Percentiles rank a stretch among this genome's conserved stretches.
Conservation (phyloP, 1,140 invertebrate genomes). For the Dufourea novaeangliae region DNA sequence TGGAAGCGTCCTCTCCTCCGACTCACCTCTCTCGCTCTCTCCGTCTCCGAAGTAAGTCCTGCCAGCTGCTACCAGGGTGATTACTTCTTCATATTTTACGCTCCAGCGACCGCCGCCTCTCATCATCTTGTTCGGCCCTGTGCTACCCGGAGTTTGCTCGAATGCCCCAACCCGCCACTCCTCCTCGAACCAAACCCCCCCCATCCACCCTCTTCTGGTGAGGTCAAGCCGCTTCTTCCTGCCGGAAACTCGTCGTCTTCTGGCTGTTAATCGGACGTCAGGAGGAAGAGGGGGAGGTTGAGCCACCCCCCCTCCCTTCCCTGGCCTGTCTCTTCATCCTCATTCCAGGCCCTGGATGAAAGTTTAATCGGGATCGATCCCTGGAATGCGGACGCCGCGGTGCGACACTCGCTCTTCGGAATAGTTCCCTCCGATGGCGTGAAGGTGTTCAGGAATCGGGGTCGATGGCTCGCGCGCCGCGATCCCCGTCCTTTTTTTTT, state of each 20-base stretch:
- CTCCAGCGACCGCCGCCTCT: slow-evolving; percentile 40
- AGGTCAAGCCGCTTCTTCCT: slow-evolving; percentile 28
- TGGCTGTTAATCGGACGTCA: slow-evolving; percentile 22
- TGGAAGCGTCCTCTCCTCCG: slow-evolving; percentile 36
- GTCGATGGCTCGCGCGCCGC: background rate
- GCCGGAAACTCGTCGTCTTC: slow-evolving; percentile 10
- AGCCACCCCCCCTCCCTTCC: background rate
- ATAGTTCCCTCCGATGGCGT: background rate
- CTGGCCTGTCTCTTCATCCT: background rate
- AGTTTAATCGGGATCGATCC: slow-evolving; percentile 34
- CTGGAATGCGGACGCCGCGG: background rate
- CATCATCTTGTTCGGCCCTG: slow-evolving; percentile 43
- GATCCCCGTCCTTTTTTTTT: background rate
- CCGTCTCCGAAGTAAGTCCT: slow-evolving; percentile 52
- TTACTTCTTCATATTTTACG: slow-evolving; percentile 60
- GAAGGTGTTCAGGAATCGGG: background rate
- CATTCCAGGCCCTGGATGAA: background rate
- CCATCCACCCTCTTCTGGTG: background rate
- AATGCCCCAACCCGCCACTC: background rate
- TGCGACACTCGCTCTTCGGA: slow-evolving; percentile 2
- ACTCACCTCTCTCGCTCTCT: too few relatives aligned
- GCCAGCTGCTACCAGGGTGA: slow-evolving; percentile 52
- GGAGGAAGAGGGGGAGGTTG: background rate
- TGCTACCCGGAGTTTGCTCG: slow-evolving; percentile 33
- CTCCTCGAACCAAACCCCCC: background rate